Percentiles rank a stretch among this genome's conserved stretches.
phyloP scores from a whole-genome alignment of 2,888 invertebrate genomes.

The Pristionchus japonicus region DNA sequence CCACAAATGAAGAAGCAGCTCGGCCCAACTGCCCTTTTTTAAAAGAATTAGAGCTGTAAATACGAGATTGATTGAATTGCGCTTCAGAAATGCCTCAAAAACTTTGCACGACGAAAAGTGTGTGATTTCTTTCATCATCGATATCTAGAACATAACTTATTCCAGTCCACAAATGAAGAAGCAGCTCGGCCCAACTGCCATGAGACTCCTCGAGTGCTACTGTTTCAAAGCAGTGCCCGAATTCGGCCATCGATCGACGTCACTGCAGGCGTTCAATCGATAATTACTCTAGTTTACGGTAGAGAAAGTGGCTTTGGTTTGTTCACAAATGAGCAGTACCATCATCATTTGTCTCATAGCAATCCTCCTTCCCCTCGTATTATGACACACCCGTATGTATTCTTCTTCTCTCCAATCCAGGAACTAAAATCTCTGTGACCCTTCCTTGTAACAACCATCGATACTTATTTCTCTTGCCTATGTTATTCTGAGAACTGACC shows the following conservation, averaged over 20 bases:
- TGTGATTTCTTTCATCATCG: neutral
- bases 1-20: conserved; percentile 75
- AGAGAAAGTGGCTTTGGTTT: too few species aligned
- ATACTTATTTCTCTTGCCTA: neutral
- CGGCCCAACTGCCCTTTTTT: conserved; percentile 72
- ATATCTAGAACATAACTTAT: neutral
- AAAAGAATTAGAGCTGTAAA: too few species aligned
- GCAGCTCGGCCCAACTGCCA: conserved; percentile 72
- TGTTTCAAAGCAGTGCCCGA: conserved; percentile 74
- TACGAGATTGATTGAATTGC: too few species aligned
- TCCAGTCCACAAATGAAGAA: conserved; percentile 75
- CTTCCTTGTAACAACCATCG: too few species aligned
- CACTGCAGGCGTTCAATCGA: conserved; percentile 54
- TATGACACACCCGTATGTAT: too few species aligned
- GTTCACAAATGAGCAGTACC: too few species aligned
- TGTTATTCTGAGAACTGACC: too few species aligned
- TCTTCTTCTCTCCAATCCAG: too few species aligned
- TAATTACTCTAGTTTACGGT: too few species aligned
- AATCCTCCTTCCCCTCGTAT: too few species aligned
- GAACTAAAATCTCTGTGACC: too few species aligned
- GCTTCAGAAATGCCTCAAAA: neutral
- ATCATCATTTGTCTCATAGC: too few species aligned
- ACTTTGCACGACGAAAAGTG: neutral
- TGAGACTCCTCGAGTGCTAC: conserved; percentile 73
- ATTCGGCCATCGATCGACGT: conserved; percentile 69